phyloP scores from a whole-genome alignment of 2,797 vertebrate genomes.

The Psittacula echo region DNA sequence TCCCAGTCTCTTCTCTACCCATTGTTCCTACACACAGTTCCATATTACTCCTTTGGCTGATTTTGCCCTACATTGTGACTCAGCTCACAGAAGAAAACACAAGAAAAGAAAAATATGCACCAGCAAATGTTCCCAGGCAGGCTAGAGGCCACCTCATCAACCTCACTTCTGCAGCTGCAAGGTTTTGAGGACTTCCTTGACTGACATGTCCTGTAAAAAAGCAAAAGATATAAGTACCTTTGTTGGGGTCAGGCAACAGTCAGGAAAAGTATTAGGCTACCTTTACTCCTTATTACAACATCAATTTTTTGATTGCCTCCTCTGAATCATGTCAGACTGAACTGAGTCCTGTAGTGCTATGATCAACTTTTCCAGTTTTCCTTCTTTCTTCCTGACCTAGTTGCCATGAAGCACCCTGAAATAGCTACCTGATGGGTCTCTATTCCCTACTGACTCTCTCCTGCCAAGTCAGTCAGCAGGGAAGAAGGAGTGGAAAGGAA shows the following conservation, averaged over 20 bases:
- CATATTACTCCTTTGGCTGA: background rate
- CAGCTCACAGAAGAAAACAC: background rate
- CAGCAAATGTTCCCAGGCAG: background rate
- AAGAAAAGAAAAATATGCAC: background rate
- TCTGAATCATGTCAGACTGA: background rate
- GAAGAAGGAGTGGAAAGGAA: background rate
- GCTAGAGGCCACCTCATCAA: background rate
- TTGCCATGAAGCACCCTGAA: background rate
- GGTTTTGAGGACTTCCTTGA: background rate
- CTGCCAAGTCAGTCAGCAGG: background rate
- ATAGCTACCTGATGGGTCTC: background rate
- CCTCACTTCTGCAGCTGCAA: background rate
- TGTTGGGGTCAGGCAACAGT: fast-evolving
- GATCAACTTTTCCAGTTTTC: background rate
- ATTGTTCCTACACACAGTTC: background rate
- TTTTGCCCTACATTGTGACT: background rate
- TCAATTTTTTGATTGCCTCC: background rate
- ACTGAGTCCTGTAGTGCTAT: background rate
- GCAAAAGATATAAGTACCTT: background rate
- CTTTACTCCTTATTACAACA: background rate
- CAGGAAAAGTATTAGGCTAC: background rate
- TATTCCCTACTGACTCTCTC: background rate
- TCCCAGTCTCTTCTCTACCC: background rate
- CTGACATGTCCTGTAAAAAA: background rate
- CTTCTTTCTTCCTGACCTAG: background rate